Evolutionary conservation across 2,113 vertebrate genomes (phyloP), one percentile per base, ranked within the genome.

Genomic region (Catharus fuscescens): DNA sequence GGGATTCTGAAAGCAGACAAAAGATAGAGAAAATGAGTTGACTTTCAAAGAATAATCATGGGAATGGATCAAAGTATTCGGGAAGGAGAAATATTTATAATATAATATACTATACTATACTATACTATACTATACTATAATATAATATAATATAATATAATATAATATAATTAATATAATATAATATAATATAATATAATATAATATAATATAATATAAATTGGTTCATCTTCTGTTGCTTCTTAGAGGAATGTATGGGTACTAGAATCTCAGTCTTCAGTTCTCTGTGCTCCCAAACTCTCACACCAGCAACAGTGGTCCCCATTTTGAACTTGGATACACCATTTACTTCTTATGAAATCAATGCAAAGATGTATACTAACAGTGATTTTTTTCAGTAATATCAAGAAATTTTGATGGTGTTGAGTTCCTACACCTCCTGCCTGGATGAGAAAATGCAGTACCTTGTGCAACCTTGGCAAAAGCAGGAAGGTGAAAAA

Each of bases 391-490:
- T 18, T 71, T 88, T 81, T 56, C 18, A 57, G 9, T 59, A 76
- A 40, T 26, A 64, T 18, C 3, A 61, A 72, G 47, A 77, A 19
- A 10, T 83, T 60, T 26, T 65, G 42, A 72, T 28, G 3, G 3
- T 73, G 14, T 26, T 76, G 14, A 70, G 14, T 60, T 1, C 14
- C 3, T 64, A 19, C 19, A 2, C 61, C 17, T 94, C 12, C 32
- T 89, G 6, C 18, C 5, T 79, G 38, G 8, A 42, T 52, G 15
- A 90, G 60, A 87, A 87, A 60, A 78, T 60, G 52, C 16, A 80
- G 29, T 18, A 7, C 10, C 9, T 12, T 23, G 6, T 62, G 13
- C 0, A 0, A 77, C 15, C 16, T 83, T 70, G 28, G 12, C 10
- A 72, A 92, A 88, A 82, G 12, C 9, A 57, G 9, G 6, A 44